phyloP scores from a whole-genome alignment of 1,140 invertebrate genomes.

The Zophobas morio region DNA sequence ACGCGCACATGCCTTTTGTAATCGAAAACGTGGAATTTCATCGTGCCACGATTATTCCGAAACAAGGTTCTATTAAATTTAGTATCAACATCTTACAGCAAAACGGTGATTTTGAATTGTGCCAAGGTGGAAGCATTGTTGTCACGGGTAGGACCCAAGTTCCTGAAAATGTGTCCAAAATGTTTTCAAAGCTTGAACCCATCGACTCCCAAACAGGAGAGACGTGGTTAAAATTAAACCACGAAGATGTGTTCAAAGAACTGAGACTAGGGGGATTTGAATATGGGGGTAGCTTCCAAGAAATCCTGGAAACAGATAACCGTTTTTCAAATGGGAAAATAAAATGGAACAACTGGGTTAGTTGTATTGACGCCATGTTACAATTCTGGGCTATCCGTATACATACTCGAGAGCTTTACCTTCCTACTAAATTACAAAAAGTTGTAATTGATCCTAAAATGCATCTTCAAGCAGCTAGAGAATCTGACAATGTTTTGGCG shows the following conservation, averaged over 20 bases:
- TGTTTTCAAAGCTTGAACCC: slow-evolving; percentile 69
- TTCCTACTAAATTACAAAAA: slow-evolving; percentile 90
- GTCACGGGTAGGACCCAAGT: slow-evolving; percentile 84
- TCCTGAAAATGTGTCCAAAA: slow-evolving; percentile 76
- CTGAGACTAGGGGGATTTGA: slow-evolving; percentile 94
- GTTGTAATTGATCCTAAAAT: slow-evolving; percentile 85
- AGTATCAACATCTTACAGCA: slow-evolving; percentile 90
- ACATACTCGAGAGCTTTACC: slow-evolving; percentile 82
- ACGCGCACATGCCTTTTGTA: slow-evolving; percentile 85
- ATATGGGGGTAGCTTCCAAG: slow-evolving; percentile 91
- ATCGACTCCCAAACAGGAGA: slow-evolving; percentile 68
- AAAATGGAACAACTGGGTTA: slow-evolving; percentile 93
- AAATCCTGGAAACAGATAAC: slow-evolving; percentile 79
- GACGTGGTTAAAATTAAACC: slow-evolving; percentile 75
- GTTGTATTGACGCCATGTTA: slow-evolving; percentile 95
- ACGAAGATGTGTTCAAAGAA: slow-evolving; percentile 93
- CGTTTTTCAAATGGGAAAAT: slow-evolving; percentile 77
- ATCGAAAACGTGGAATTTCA: slow-evolving; percentile 92
- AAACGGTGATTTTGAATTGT: slow-evolving; percentile 93
- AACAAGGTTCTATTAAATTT: slow-evolving; percentile 87
- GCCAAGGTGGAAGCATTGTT: slow-evolving; percentile 86
- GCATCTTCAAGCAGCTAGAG: slow-evolving; percentile 72
- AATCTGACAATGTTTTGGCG: slow-evolving; percentile 70
- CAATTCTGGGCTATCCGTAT: slow-evolving; percentile 90
- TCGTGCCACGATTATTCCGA: slow-evolving; percentile 92